phyloP scores from a whole-genome alignment of 2,113 vertebrate species.

The Poecilia latipinna region DNA sequence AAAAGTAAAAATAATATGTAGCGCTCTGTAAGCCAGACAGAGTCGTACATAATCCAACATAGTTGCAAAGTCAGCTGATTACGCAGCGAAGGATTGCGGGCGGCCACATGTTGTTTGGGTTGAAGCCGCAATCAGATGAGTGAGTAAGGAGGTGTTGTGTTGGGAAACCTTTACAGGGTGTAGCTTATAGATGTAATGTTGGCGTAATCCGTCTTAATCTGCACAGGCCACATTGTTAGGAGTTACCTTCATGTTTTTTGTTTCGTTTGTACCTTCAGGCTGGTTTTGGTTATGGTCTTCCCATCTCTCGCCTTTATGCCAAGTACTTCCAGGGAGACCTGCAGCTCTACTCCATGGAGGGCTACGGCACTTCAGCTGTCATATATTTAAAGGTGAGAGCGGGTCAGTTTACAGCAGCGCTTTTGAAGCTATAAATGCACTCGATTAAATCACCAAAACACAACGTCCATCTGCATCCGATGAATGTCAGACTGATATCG shows the following conservation, averaged over 20 bases:
- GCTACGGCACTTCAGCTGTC: conserved; percentile 93
- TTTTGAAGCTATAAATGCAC: no score
- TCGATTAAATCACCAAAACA: background rate
- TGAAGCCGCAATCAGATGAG: conserved; percentile 23
- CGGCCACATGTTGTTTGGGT: conserved; percentile 12
- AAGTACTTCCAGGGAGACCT: conserved; percentile 98
- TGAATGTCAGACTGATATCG: no score
- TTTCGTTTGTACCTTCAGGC: conserved; percentile 79
- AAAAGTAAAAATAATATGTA: conserved; percentile 7
- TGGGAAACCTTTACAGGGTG: no score
- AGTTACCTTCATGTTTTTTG: background rate
- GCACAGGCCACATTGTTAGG: background rate
- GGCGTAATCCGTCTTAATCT: background rate
- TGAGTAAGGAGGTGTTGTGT: background rate
- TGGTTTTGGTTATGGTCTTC: conserved; percentile 97
- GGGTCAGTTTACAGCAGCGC: background rate
- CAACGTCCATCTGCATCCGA: background rate
- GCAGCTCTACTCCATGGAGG: conserved; percentile 95
- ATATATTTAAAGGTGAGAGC: conserved; percentile 93
- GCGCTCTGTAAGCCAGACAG: background rate
- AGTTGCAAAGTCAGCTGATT: conserved; percentile 44
- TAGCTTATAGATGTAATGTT: no score
- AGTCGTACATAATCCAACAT: conserved; percentile 7
- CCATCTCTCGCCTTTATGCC: conserved; percentile 97
- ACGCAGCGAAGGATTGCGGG: conserved; percentile 20